These are phyloP conservation scores for Macrochelys suwanniensis DNA, from an alignment of 2,797 vertebrate species.

Conservation along the genomic window DNA sequence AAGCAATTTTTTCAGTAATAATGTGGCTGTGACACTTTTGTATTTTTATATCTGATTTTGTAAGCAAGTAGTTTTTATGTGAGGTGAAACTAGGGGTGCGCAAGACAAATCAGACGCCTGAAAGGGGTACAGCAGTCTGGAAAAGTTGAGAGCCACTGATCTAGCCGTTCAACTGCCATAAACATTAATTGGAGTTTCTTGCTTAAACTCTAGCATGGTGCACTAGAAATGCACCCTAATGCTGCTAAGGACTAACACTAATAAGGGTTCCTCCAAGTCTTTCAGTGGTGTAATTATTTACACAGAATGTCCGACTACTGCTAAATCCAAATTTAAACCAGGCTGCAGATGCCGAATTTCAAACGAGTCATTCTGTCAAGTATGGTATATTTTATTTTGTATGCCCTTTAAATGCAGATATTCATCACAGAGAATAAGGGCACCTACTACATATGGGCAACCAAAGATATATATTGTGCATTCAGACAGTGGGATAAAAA, in stretches of 20 bases:
- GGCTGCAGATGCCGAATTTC: slow-evolving; percentile 10
- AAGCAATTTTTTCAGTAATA: too few relatives aligned
- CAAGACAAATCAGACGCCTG: too few relatives aligned
- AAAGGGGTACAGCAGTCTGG: too few relatives aligned
- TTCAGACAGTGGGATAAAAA: background rate
- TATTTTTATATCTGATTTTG: too few relatives aligned
- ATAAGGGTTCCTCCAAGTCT: slow-evolving; percentile 3
- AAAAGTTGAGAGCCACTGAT: background rate
- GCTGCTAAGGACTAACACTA: background rate
- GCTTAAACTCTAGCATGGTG: background rate
- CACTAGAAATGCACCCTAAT: slow-evolving; percentile 13
- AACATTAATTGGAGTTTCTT: slow-evolving; percentile 36
- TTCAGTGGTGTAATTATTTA: background rate
- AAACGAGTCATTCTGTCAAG: slow-evolving; percentile 10
- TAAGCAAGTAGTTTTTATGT: too few relatives aligned
- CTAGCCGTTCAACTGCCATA: background rate
- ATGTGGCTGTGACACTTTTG: too few relatives aligned
- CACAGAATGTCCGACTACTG: slow-evolving; percentile 44
- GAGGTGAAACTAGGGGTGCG: too few relatives aligned
- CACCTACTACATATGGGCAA: background rate
- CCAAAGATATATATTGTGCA: background rate
- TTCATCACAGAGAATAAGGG: background rate
- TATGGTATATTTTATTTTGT: slow-evolving; percentile 22
- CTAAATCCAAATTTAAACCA: slow-evolving; percentile 18
- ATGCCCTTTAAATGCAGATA: slow-evolving; percentile 15